Conservation (phyloP, 2,113 vertebrate genomes). For the Cinclus mexicanus region DNA sequence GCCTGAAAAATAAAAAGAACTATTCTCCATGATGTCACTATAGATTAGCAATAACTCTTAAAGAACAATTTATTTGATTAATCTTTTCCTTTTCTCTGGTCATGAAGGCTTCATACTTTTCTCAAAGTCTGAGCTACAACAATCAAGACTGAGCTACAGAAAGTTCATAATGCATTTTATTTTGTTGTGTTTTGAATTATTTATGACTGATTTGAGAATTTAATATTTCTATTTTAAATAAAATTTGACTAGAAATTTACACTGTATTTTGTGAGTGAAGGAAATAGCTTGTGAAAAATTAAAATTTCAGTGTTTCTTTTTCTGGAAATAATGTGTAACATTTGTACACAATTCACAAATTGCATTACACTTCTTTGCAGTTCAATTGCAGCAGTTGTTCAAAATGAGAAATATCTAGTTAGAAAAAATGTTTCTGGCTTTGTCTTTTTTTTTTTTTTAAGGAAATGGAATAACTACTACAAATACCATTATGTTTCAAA, state of each 20-base stretch:
- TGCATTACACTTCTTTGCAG: neutral
- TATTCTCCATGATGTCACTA: neutral
- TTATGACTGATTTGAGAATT: neutral
- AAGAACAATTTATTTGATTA: slow-evolving; percentile 3
- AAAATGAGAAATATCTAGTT: neutral
- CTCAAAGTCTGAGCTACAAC: neutral
- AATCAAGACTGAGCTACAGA: neutral
- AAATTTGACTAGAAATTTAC: neutral
- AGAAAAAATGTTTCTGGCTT: neutral
- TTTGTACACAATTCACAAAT: neutral
- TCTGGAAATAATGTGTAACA: neutral
- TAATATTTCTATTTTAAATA: neutral
- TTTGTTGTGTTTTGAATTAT: neutral
- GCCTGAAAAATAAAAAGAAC: slow-evolving; percentile 1
- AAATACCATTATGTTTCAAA: neutral
- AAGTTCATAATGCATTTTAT: neutral
- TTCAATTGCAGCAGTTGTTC: neutral
- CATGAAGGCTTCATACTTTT: neutral
- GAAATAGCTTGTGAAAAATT: neutral
- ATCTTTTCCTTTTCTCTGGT: neutral
- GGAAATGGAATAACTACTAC: neutral
- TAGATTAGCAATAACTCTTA: neutral
- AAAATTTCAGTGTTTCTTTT: neutral
- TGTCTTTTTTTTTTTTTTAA: neutral
- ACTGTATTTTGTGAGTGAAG: neutral